These are phyloP conservation scores for Epizoanthus scotinus DNA, from an alignment of 92 coral and sea anemone genomes.

Conservation along the genomic window DNA sequence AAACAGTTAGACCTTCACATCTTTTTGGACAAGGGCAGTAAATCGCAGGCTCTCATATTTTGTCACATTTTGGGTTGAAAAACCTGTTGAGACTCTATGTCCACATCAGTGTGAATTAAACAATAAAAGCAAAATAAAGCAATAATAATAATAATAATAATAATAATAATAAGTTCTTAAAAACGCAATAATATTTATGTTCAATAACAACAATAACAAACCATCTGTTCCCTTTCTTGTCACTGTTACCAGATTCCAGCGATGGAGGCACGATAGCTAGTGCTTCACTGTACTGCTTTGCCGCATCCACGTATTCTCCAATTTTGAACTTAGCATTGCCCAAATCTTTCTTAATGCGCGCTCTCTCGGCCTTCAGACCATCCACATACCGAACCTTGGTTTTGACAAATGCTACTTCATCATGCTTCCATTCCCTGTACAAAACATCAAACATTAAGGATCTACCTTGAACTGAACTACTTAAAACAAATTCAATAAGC, in stretches of 20 bases:
- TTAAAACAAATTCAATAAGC: too few relatives aligned
- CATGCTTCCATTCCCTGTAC: conserved; percentile 73
- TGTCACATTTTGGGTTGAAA: too few relatives aligned
- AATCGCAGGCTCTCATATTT: too few relatives aligned
- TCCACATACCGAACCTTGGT: conserved; percentile 40
- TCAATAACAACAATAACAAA: not conserved
- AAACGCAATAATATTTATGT: not conserved
- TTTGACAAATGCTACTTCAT: conserved; percentile 63
- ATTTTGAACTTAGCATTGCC: conserved; percentile 84
- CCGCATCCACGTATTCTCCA: conserved; percentile 66
- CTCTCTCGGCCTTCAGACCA: conserved; percentile 55
- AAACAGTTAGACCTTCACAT: too few relatives aligned
- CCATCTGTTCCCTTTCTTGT: conserved; percentile 63
- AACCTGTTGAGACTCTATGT: too few relatives aligned
- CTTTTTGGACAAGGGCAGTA: too few relatives aligned
- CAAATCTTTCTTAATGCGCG: conserved; percentile 70
- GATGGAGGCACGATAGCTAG: conserved; percentile 77
- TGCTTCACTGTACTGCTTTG: conserved; percentile 65
- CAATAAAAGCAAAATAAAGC: too few relatives aligned
- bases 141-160: not conserved
- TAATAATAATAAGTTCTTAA: not conserved
- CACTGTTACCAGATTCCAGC: conserved; percentile 47
- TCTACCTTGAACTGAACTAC: too few relatives aligned
- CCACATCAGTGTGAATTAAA: too few relatives aligned
- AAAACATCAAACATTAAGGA: not conserved